phyloP scores from a whole-genome alignment of 1,140 invertebrate genomes.

The Andricus grossulariae region DNA sequence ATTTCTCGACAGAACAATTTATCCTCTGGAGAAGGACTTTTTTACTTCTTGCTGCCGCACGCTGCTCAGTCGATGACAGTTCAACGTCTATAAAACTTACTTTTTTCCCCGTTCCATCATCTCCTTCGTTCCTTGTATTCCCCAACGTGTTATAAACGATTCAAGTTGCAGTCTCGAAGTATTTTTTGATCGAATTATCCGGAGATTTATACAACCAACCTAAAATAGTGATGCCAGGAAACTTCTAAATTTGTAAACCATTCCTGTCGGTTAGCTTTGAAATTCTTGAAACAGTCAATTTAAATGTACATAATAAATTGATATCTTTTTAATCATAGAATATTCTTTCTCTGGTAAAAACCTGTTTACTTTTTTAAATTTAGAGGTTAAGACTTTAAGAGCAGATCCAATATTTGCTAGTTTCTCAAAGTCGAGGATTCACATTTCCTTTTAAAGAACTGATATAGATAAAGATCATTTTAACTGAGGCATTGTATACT shows the following conservation, averaged over 20 bases:
- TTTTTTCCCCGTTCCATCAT: slow-evolving; percentile 10
- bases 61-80: slow-evolving; percentile 4
- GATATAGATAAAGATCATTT: too few relatives aligned
- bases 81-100: slow-evolving; percentile 16
- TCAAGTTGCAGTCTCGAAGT: background rate
- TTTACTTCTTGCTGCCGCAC: background rate
- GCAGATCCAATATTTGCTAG: too few relatives aligned
- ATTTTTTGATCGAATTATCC: background rate
- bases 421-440: too few relatives aligned
- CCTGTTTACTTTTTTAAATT: too few relatives aligned
- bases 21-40: slow-evolving; percentile 3
- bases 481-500: background rate
- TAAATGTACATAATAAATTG: too few relatives aligned
- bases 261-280: background rate
- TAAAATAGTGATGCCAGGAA: background rate
- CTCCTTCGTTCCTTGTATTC: slow-evolving; percentile 5
- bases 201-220: background rate
- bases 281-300: background rate
- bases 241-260: background rate
- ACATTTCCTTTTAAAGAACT: too few relatives aligned
- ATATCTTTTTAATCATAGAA: too few relatives aligned
- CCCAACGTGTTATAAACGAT: slow-evolving; percentile 20
- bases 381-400: too few relatives aligned
- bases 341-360: too few relatives aligned
- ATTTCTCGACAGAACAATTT: background rate